phyloP scores from a whole-genome alignment of 2,888 invertebrate species.

The Nyleta sp. region DNA sequence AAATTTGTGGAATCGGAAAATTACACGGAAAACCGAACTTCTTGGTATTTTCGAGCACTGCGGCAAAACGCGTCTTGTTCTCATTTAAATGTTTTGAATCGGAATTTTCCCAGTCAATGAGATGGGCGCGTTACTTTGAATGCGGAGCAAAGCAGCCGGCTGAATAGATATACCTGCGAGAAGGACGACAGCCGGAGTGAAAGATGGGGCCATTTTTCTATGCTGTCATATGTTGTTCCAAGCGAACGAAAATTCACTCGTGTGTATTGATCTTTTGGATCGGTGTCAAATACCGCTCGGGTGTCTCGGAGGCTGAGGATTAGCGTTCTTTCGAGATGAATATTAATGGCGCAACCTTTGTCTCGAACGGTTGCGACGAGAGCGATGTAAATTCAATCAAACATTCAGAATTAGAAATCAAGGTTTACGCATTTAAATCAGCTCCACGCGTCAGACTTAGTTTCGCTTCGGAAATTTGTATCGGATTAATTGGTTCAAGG shows the following conservation, averaged over 20 bases:
- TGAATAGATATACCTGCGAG: conserved; percentile 36
- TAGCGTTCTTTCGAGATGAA: conserved; percentile 7
- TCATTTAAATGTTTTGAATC: conserved; percentile 12
- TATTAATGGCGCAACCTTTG: conserved; percentile 22
- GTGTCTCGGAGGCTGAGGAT: conserved; percentile 8
- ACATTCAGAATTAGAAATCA: conserved; percentile 1
- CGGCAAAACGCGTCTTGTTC: too few relatives aligned
- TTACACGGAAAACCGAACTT: neutral
- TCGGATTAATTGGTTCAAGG: too few relatives aligned
- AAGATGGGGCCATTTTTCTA: conserved; percentile 51
- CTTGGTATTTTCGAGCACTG: too few relatives aligned
- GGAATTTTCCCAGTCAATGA: conserved; percentile 12
- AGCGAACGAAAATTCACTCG: conserved; percentile 19
- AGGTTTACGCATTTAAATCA: neutral
- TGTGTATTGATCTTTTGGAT: conserved; percentile 39
- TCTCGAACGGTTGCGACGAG: conserved; percentile 3
- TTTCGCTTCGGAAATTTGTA: too few relatives aligned
- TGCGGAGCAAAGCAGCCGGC: conserved; percentile 13
- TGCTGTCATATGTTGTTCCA: conserved; percentile 46
- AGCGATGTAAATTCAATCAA: conserved; percentile 9
- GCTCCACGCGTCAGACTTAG: too few relatives aligned
- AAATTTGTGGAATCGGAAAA: neutral
- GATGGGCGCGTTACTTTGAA: conserved; percentile 27
- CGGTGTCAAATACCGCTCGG: conserved; percentile 20
- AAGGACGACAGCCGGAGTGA: conserved; percentile 38